These are phyloP conservation scores for Cettia cetti DNA, from an alignment of 2,113 vertebrate genomes.

Conservation along the genomic window DNA sequence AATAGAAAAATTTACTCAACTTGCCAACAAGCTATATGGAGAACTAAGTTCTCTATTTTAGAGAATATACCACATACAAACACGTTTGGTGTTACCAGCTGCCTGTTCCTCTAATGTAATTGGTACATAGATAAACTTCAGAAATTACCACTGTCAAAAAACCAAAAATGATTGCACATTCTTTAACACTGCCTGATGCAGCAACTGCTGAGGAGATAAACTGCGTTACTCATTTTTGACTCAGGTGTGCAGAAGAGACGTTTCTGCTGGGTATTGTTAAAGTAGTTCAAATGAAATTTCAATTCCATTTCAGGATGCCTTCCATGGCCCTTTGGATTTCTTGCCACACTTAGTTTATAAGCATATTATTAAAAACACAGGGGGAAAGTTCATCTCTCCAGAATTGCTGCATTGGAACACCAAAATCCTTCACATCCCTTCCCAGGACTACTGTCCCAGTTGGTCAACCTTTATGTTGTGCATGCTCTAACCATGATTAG, in stretches of 20 bases:
- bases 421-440: background rate
- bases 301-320: background rate
- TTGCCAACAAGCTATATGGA: background rate
- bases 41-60: background rate
- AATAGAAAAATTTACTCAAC: background rate
- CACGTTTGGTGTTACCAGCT: background rate
- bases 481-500: background rate
- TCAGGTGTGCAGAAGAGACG: background rate
- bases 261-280: background rate
- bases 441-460: rapidly evolving
- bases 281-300: background rate
- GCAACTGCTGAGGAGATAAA: background rate
- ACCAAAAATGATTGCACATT: background rate
- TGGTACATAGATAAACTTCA: background rate
- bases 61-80: background rate
- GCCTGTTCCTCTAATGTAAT: background rate
- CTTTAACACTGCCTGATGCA: background rate
- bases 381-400: background rate
- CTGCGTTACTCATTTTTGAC: background rate
- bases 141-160: background rate
- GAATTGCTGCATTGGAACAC: background rate
- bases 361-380: background rate
- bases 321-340: background rate
- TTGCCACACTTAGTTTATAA: background rate
- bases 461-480: background rate